A percentile compares a stretch with the other conserved stretches of the same genome.
Conservation (phyloP, 2,888 invertebrate genomes). For the Ctenicera cuprea region DNA sequence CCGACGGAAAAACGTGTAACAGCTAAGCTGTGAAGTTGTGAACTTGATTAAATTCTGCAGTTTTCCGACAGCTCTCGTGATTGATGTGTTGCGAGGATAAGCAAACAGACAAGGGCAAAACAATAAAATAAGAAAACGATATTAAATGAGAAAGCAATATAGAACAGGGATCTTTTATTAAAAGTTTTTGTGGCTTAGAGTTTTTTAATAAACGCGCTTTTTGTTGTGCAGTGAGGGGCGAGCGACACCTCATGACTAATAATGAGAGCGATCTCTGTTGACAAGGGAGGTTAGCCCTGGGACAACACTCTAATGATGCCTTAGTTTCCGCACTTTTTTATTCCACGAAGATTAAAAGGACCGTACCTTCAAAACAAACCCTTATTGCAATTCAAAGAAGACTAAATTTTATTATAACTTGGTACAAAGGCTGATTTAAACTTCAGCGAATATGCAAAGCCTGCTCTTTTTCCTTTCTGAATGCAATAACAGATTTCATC, state of each 20-base stretch:
- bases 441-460: constrained; percentile 41
- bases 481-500: constrained; percentile 10
- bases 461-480: constrained; percentile 11
- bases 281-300: constrained; percentile 47
- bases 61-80: constrained; percentile 67
- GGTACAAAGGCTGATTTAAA: constrained; percentile 36
- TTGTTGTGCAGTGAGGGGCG: constrained; percentile 57
- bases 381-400: constrained; percentile 42
- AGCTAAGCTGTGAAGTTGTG: constrained; percentile 59
- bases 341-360: constrained; percentile 31
- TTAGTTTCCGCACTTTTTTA: constrained; percentile 46
- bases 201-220: constrained; percentile 66
- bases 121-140: constrained; percentile 64
- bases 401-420: constrained; percentile 47
- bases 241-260: constrained; percentile 64
- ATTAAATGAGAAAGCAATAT: constrained; percentile 67
- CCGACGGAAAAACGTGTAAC: constrained; percentile 52
- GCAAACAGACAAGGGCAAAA: constrained; percentile 65
- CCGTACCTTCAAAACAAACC: constrained; percentile 37
- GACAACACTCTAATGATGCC: constrained; percentile 47
- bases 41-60: constrained; percentile 69
- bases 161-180: constrained; percentile 66
- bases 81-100: constrained; percentile 67
- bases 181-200: constrained; percentile 67
- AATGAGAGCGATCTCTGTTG: constrained; percentile 60